phyloP scores from a whole-genome alignment of 2,113 vertebrate species.

The Gymnogyps californianus region DNA sequence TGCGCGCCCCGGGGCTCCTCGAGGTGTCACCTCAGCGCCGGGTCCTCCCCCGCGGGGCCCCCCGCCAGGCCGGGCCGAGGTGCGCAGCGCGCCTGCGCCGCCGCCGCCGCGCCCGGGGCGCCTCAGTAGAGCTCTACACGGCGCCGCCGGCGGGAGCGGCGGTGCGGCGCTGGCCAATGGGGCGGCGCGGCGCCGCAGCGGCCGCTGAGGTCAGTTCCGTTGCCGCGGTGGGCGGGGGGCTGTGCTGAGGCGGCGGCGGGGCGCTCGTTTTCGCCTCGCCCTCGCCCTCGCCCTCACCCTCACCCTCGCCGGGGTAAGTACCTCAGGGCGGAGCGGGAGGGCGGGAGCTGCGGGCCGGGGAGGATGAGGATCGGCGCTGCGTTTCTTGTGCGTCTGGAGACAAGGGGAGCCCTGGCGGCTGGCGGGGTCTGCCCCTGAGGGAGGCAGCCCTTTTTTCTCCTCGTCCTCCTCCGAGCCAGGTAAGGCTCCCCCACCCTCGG shows the following conservation, averaged over 20 bases:
- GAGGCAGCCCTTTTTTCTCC: no score
- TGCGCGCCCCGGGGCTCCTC: neutral
- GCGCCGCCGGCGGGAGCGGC: neutral
- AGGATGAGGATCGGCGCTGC: neutral
- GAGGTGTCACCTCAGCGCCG: neutral
- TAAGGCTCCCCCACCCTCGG: no score
- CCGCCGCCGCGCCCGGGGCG: neutral
- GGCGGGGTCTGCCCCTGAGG: neutral
- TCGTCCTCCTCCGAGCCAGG: neutral
- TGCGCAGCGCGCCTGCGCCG: neutral
- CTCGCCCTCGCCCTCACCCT: no score
- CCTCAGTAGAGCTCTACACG: conserved; percentile 37
- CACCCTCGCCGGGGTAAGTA: neutral
- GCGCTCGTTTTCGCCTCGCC: no score
- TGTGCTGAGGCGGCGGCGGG: neutral
- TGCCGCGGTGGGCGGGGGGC: neutral
- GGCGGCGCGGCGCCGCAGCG: neutral
- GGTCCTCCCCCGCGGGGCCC: accelerated
- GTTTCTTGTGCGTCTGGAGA: neutral
- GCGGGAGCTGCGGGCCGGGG: neutral
- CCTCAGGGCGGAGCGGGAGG: neutral
- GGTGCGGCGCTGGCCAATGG: neutral
- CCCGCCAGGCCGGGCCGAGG: no score
- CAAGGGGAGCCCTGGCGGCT: neutral
- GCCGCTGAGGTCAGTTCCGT: neutral